Base-by-base conservation (phyloP, 2,797 vertebrate genomes). In the Hyperoplus lanceolatus region DNA sequence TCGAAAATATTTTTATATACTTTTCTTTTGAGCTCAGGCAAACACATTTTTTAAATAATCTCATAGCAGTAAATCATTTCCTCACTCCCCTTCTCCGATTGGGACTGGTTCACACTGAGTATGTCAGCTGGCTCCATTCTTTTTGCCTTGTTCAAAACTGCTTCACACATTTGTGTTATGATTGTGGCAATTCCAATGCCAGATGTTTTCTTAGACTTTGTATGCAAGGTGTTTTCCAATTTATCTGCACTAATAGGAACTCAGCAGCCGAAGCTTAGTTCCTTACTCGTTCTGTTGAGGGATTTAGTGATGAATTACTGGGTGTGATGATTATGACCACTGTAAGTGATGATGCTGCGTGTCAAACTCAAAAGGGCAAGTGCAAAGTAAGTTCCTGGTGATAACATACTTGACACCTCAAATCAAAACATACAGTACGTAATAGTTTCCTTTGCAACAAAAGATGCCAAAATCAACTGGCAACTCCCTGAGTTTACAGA, bases 361-460 rank as follows among this genome's bases (percentile, higher is more conserved):
- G 75, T 84, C 74, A 89, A 84, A 69, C 59, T 69, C 50, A 62
- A 64, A 29, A 86, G 80, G 81, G 68, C 80, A 87, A 76, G 76
- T 78, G 75, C 60, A 73, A 79, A 69, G 75, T 70, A 62, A 90
- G 74, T 85, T 90, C 73, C 68, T 51, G 66, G 69, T 60, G 71
- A 91, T 88, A 81, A 78, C 79, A 87, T 75, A 75, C 59, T 80
- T 87, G 86, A 87, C 85, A 70, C 84, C 48, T 83, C 75, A 55
- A 60, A 81, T 91, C 80, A 85, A 92, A 93, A 92, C 85, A 90
- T 39, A 63, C 38, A 42, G 14, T 73, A 60, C 56, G 73, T 90
- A 83, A 89, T 87, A 70, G 65, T 73, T 83, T 77, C 57, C 61
- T 58, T 69, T 80, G 75, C 80, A 81, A 81, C 16, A 62, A 65